A percentile compares a stretch with the other conserved stretches of the same genome.
Evolutionary conservation across 2,797 vertebrate species (phyloP).

Genomic region (Pangasius sanitwongsei): DNA sequence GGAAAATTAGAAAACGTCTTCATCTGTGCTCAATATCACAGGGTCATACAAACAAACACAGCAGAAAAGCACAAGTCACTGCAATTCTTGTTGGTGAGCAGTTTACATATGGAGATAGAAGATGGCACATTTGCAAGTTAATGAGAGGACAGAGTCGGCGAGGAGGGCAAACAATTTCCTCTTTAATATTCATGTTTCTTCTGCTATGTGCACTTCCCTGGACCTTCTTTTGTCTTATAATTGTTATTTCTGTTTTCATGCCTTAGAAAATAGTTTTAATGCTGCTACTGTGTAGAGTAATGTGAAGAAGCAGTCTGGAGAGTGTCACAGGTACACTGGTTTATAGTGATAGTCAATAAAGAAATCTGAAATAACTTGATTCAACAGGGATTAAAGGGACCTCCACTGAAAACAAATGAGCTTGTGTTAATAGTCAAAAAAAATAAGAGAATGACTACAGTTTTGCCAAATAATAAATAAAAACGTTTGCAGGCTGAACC

Average conservation of each 20-base stretch:
- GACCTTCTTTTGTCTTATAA: conserved; percentile 49
- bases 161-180: conserved; percentile 68
- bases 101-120: conserved; percentile 66
- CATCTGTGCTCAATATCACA: conserved; percentile 52
- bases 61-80: conserved; percentile 57
- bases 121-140: conserved; percentile 75
- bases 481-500: not conserved
- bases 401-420: conserved; percentile 20
- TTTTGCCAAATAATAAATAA: not conserved
- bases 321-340: conserved; percentile 19
- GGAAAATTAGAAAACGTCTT: conserved; percentile 18
- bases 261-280: conserved; percentile 39
- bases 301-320: not conserved
- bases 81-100: conserved; percentile 58
- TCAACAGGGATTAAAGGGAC: conserved; percentile 48
- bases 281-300: conserved; percentile 13
- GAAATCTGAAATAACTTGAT: conserved; percentile 36
- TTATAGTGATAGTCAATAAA: conserved; percentile 51
- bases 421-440: not conserved
- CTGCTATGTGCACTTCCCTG: conserved; percentile 52
- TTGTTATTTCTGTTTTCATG: conserved; percentile 50
- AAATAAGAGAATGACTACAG: not conserved
- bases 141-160: conserved; percentile 70
- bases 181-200: conserved; percentile 74
- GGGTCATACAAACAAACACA: conserved; percentile 65